A percentile compares a stretch with the other conserved stretches of the same genome.
Conservation (phyloP, 2,888 invertebrate genomes). For the Cyaniris semiargus region DNA sequence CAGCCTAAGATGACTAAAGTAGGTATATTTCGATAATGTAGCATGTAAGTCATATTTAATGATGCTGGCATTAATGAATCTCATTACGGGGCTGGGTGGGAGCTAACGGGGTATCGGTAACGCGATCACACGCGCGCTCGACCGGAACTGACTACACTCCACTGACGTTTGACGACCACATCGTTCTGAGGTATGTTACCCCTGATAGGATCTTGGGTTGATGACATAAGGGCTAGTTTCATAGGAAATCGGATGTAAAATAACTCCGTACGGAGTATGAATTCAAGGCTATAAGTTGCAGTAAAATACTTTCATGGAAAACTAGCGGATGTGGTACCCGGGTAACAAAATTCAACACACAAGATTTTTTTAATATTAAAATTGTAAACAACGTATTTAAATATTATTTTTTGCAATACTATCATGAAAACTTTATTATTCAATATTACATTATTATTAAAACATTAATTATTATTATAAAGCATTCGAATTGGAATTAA, state of each 20-base stretch:
- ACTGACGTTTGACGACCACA: slow-evolving; percentile 2
- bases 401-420: too few relatives aligned
- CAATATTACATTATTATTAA: too few relatives aligned
- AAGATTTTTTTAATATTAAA: background rate
- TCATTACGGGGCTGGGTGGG: slow-evolving; percentile 42
- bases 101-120: slow-evolving; percentile 49
- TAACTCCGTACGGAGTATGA: background rate
- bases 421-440: too few relatives aligned
- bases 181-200: background rate
- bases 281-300: background rate
- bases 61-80: slow-evolving; percentile 1
- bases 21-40: slow-evolving; percentile 53
- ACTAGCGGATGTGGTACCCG: background rate
- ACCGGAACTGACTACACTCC: background rate
- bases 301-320: background rate
- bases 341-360: background rate
- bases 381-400: too few relatives aligned
- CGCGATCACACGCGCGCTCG: slow-evolving; percentile 51
- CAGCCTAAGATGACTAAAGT: background rate
- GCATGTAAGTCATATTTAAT: slow-evolving; percentile 54
- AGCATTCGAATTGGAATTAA: too few relatives aligned
- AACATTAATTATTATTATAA: too few relatives aligned
- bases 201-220: background rate
- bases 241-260: background rate
- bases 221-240: background rate